phyloP scores from a whole-genome alignment of 1,140 invertebrate genomes.

The Eueides isabella region DNA sequence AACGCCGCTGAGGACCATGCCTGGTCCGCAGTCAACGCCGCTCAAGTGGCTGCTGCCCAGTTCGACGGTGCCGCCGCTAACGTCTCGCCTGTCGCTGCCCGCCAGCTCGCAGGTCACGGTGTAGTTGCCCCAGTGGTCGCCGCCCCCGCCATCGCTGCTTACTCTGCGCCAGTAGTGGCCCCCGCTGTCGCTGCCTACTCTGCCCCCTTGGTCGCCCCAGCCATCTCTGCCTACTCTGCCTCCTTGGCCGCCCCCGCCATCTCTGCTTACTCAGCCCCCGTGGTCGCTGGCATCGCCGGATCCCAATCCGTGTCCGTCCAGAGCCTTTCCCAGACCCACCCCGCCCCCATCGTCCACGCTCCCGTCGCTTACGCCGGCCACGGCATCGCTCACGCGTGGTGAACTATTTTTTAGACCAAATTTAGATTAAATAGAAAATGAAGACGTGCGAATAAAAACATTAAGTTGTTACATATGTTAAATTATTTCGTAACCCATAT shows the following conservation, averaged over 20 bases:
- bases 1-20: constrained; percentile 79
- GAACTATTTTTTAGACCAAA: too few relatives aligned
- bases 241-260: neutral
- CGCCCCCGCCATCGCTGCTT: constrained; percentile 25
- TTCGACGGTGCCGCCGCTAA: constrained; percentile 81
- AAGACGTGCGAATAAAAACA: too few relatives aligned
- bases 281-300: constrained; percentile 16
- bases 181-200: neutral
- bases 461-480: too few relatives aligned
- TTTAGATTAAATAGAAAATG: too few relatives aligned
- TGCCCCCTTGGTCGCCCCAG: neutral
- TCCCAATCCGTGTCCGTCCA: constrained; percentile 51
- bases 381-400: too few relatives aligned
- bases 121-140: constrained; percentile 25
- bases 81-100: constrained; percentile 38
- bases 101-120: constrained; percentile 34
- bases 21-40: constrained; percentile 76
- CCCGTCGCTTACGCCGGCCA: neutral
- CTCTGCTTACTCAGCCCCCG: constrained; percentile 28
- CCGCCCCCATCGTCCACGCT: constrained; percentile 13
- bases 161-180: neutral
- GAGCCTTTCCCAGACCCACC: constrained; percentile 55
- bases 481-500: too few relatives aligned
- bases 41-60: constrained; percentile 79
- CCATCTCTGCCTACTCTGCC: constrained; percentile 24